Conservation (phyloP, 2,797 vertebrate species). For the Coracias cyanogaster region DNA sequence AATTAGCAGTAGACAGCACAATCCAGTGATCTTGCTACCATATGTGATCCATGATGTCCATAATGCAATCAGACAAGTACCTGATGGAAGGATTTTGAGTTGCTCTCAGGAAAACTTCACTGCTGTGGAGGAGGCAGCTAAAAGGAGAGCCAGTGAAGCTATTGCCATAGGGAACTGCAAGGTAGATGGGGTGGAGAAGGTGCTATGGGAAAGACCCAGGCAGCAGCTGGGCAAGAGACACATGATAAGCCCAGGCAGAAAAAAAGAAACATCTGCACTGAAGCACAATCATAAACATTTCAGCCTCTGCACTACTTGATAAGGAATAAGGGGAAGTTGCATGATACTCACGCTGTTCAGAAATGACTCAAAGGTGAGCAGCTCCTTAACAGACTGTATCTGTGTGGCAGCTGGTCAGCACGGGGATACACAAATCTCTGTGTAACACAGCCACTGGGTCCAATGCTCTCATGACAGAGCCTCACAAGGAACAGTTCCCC, state of each 20-base stretch:
- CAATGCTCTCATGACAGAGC: neutral
- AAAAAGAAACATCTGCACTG: neutral
- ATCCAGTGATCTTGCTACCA: neutral
- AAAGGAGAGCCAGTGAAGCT: neutral
- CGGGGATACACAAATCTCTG: neutral
- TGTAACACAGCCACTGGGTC: neutral
- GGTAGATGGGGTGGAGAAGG: neutral
- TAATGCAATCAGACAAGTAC: neutral
- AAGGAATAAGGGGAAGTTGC: neutral
- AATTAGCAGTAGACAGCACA: neutral
- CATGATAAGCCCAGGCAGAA: neutral
- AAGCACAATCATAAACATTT: neutral
- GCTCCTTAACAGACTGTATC: neutral
- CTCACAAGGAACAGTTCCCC: neutral
- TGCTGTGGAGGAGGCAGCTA: neutral
- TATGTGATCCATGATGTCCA: neutral
- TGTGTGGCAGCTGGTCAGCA: neutral
- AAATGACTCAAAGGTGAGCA: neutral
- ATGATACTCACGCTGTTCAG: neutral
- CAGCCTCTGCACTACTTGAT: neutral
- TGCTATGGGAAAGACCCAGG: neutral
- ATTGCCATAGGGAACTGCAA: neutral
- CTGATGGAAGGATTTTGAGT: neutral
- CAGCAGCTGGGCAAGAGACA: neutral
- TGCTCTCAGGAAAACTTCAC: neutral